A percentile compares a stretch with the other conserved stretches of the same genome.
Evolutionary conservation across 2,888 invertebrate species (phyloP).

Genomic region (Globia sparganii): DNA sequence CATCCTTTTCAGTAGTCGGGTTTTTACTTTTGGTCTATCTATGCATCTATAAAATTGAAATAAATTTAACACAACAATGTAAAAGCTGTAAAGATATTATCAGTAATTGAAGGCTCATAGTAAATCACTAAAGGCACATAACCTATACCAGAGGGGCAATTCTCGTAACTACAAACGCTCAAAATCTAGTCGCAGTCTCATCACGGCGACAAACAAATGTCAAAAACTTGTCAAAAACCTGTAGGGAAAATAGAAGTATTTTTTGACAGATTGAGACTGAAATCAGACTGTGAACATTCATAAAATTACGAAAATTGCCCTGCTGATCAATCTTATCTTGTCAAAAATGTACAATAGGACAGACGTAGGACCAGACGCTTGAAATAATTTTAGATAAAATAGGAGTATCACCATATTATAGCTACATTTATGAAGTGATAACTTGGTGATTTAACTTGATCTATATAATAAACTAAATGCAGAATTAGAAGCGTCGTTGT

Average conservation of each 20-base stretch:
- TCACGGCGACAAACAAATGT: too few species aligned
- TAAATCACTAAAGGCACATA: slow-evolving; percentile 36
- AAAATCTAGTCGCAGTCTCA: too few species aligned
- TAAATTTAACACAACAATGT: slow-evolving; percentile 5
- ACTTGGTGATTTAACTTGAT: background rate
- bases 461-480: background rate
- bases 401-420: slow-evolving; percentile 9
- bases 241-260: too few species aligned
- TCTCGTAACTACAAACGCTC: too few species aligned
- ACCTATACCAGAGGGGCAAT: too few species aligned
- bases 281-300: too few species aligned
- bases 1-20: too few species aligned
- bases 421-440: background rate
- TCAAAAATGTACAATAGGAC: slow-evolving; percentile 54
- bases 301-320: too few species aligned
- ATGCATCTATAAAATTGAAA: slow-evolving; percentile 5
- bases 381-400: slow-evolving; percentile 31
- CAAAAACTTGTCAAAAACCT: too few species aligned
- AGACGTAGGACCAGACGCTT: slow-evolving; percentile 13
- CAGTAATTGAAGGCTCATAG: slow-evolving; percentile 36
- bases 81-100: slow-evolving; percentile 4
- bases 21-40: too few species aligned
- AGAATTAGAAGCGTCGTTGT: background rate
- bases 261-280: too few species aligned
- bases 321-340: slow-evolving; percentile 67